Conservation (phyloP, 1,140 invertebrate species). For the Psilanteris sp. region DNA sequence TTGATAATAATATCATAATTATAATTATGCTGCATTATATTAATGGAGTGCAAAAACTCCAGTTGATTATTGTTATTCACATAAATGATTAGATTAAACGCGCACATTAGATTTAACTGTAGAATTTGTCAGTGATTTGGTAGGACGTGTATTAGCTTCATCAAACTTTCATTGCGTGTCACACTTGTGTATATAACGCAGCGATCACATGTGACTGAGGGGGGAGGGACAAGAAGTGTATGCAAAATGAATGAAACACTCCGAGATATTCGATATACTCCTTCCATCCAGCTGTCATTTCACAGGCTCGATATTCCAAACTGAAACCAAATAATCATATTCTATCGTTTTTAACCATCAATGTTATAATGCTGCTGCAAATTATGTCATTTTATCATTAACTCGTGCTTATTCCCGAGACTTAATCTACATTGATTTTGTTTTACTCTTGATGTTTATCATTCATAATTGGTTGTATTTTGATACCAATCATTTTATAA, state of each 20-base stretch:
- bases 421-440: constrained; percentile 44
- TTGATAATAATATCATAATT: too few relatives aligned
- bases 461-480: too few relatives aligned
- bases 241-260: constrained; percentile 60
- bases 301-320: constrained; percentile 10
- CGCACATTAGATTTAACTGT: too few relatives aligned
- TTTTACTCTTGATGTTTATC: too few relatives aligned
- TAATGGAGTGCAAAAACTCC: too few relatives aligned
- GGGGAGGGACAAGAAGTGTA: constrained; percentile 37
- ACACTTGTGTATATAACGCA: too few relatives aligned
- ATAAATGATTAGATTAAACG: too few relatives aligned
- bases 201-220: constrained; percentile 33
- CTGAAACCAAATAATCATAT: constrained; percentile 28
- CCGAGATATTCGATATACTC: constrained; percentile 54
- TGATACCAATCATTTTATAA: too few relatives aligned
- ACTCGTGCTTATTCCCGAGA: constrained; percentile 12
- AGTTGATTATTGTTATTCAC: too few relatives aligned
- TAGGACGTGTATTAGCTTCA: constrained; percentile 3
- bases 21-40: too few relatives aligned
- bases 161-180: too few relatives aligned
- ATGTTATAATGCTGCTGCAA: constrained; percentile 29
- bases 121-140: constrained; percentile 41
- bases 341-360: constrained; percentile 51
- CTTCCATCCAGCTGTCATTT: constrained; percentile 54
- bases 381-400: constrained; percentile 45